Conservation (phyloP, 2,797 vertebrate genomes). For the Acropternis orthonyx region DNA sequence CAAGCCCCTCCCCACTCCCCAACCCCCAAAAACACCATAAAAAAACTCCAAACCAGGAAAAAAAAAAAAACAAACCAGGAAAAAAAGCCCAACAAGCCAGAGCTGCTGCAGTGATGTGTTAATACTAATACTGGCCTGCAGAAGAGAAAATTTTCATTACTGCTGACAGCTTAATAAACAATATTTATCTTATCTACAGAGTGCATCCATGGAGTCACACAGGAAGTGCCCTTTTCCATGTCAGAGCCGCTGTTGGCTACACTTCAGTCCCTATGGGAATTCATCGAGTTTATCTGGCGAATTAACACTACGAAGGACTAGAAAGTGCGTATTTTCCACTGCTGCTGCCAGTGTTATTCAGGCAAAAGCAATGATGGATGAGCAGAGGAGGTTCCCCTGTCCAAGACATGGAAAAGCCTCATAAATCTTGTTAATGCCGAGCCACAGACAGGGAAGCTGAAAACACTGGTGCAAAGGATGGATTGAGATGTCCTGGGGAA, state of each 20-base stretch:
- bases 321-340: neutral
- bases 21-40: neutral
- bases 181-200: neutral
- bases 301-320: neutral
- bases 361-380: neutral
- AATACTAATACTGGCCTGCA: neutral
- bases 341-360: neutral
- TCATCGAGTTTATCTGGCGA: neutral
- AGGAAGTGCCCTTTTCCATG: neutral
- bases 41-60: neutral
- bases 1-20: neutral
- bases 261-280: neutral
- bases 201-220: neutral
- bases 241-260: neutral
- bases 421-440: constrained; percentile 1
- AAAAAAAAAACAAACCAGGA: no score
- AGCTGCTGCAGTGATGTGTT: neutral
- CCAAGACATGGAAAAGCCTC: neutral
- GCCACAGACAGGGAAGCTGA: neutral
- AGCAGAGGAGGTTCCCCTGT: neutral
- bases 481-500: neutral
- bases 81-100: neutral
- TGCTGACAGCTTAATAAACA: neutral
- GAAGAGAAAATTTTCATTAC: neutral
- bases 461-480: neutral